These are phyloP conservation scores for Rhinolophus ferrumequinum DNA, from an alignment of 2,113 vertebrate genomes.

Conservation along the genomic window DNA sequence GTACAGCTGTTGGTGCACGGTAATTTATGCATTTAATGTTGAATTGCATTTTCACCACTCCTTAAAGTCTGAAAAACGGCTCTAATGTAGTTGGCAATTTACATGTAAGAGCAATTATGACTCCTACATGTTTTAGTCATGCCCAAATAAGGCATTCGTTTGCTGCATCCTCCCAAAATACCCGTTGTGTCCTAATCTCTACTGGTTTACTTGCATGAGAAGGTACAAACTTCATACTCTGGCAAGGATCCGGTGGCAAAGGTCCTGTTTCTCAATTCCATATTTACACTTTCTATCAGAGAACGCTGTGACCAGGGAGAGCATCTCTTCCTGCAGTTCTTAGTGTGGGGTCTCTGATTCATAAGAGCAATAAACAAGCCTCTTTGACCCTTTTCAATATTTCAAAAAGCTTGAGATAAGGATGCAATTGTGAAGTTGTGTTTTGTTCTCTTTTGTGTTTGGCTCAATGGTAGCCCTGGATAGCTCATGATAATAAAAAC, in stretches of 20 bases:
- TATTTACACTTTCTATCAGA: background rate
- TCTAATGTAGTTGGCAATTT: background rate
- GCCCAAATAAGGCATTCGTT: too few relatives aligned
- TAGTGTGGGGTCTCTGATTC: background rate
- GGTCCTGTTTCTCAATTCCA: background rate
- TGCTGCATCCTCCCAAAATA: background rate
- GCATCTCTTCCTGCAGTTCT: background rate
- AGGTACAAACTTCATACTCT: background rate
- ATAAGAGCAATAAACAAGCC: background rate
- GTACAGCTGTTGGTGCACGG: too few relatives aligned
- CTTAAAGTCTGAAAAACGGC: background rate
- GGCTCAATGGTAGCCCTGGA: background rate
- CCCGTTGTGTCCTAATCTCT: background rate
- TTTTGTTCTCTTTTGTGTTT: background rate
- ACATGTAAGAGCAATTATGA: background rate
- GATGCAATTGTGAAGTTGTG: background rate
- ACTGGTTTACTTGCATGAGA: background rate
- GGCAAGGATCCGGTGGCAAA: background rate
- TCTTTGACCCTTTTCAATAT: background rate
- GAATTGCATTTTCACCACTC: background rate
- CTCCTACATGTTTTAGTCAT: background rate
- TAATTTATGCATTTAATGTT: too few relatives aligned
- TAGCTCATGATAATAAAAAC: background rate
- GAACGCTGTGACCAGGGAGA: background rate
- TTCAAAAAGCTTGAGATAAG: background rate